Evolutionary conservation across 2,888 invertebrate genomes (phyloP).

Genomic region (Penaeus monodon): DNA sequence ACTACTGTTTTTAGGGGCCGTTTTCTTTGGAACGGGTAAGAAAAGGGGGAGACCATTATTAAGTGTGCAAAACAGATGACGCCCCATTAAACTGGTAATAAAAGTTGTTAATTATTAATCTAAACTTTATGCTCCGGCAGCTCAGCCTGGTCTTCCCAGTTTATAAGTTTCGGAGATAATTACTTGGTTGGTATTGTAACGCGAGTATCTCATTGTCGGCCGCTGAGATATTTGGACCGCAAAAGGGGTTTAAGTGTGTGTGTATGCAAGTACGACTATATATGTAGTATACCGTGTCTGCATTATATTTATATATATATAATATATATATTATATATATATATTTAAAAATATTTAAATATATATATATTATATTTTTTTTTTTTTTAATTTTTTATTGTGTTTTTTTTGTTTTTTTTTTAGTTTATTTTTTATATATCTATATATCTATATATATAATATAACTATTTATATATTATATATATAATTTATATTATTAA

Average conservation of each 20-base stretch:
- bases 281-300: neutral
- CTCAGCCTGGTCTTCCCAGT: no score
- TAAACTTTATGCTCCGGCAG: slow-evolving; percentile 38
- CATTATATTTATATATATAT: neutral
- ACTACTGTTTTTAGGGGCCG: no score
- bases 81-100: slow-evolving; percentile 40
- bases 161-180: no score
- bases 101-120: slow-evolving; percentile 59
- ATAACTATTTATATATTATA: no score
- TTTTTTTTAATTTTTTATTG: no score
- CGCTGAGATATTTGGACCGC: neutral
- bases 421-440: neutral
- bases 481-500: no score
- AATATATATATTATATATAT: slow-evolving; percentile 6
- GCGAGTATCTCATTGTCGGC: no score
- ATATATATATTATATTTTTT: neutral
- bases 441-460: neutral
- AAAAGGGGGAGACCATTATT: neutral
- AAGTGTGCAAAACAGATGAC: slow-evolving; percentile 34
- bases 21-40: neutral
- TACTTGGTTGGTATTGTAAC: no score
- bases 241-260: neutral
- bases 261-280: neutral
- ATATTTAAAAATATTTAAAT: neutral
- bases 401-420: no score